Percentiles rank a stretch among this genome's conserved stretches.
phyloP scores from a whole-genome alignment of 2,113 vertebrate species.

The Nestor notabilis region DNA sequence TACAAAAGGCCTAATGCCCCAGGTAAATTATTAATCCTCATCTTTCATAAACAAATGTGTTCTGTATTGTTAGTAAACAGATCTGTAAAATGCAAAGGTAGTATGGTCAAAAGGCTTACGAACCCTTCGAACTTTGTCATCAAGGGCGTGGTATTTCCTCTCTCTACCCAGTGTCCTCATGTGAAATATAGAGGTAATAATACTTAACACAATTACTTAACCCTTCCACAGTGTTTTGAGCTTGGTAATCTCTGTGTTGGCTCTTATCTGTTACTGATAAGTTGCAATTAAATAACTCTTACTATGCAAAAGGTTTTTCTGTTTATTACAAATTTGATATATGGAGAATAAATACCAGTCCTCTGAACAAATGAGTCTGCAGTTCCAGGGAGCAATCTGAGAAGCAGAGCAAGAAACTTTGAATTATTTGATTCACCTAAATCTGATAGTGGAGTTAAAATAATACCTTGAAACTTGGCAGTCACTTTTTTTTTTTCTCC shows the following conservation, averaged over 20 bases:
- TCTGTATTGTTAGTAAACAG: constrained; percentile 61
- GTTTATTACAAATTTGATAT: not conserved
- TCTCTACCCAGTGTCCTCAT: not conserved
- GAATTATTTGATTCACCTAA: not conserved
- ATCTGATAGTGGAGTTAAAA: not conserved
- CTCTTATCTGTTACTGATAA: not conserved
- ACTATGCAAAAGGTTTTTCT: not conserved
- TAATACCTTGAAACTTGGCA: not conserved
- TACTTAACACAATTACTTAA: not conserved
- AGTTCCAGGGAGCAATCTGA: not conserved
- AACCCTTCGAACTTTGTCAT: constrained; percentile 16
- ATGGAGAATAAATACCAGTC: not conserved
- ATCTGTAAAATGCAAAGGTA: not conserved
- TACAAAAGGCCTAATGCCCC: constrained; percentile 69
- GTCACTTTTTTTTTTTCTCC: not conserved
- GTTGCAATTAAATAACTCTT: constrained; percentile 4
- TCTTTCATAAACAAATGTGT: constrained; percentile 64
- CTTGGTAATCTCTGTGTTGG: not conserved
- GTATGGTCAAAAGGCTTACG: not conserved
- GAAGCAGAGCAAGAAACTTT: not conserved
- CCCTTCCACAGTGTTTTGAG: not conserved
- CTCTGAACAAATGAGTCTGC: not conserved
- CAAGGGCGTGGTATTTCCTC: constrained; percentile 45
- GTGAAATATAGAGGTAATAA: not conserved
- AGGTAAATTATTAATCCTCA: constrained; percentile 75